phyloP scores from a whole-genome alignment of 2,113 vertebrate species.

The Gymnogyps californianus region DNA sequence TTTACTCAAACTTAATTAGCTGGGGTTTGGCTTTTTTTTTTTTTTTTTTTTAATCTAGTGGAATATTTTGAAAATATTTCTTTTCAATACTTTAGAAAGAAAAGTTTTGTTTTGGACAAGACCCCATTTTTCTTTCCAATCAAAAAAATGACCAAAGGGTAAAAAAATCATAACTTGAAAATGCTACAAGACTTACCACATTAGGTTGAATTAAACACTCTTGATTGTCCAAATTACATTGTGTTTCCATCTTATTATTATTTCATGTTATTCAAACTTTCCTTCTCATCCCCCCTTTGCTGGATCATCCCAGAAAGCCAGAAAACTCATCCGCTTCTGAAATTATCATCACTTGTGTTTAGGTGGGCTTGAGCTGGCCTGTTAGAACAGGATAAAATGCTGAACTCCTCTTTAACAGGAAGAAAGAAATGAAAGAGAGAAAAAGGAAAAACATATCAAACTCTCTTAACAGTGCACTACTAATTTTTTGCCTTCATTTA shows the following conservation, averaged over 20 bases:
- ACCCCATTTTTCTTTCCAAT: not conserved
- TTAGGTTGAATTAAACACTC: not conserved
- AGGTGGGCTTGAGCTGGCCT: not conserved
- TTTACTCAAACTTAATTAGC: not conserved
- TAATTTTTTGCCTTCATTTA: slow-evolving; percentile 21
- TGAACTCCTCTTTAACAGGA: not conserved
- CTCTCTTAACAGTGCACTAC: not conserved
- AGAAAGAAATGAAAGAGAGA: not conserved
- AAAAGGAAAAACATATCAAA: not conserved
- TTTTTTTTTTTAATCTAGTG: not conserved
- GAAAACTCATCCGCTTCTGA: not conserved
- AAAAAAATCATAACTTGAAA: not conserved
- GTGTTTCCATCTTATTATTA: not conserved
- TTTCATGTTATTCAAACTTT: not conserved
- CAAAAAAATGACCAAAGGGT: not conserved
- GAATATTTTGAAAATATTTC: not conserved
- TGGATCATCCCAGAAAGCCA: not conserved
- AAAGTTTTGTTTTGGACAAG: not conserved
- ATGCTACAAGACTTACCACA: not conserved
- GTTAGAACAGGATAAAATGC: not conserved
- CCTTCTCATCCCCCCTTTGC: not conserved
- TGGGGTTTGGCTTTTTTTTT: not conserved
- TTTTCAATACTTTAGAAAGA: not conserved
- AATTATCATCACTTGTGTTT: not conserved
- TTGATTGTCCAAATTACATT: not conserved